These are phyloP conservation scores for Luscinia luscinia DNA, from an alignment of 2,797 vertebrate genomes.

Conservation along the genomic window DNA sequence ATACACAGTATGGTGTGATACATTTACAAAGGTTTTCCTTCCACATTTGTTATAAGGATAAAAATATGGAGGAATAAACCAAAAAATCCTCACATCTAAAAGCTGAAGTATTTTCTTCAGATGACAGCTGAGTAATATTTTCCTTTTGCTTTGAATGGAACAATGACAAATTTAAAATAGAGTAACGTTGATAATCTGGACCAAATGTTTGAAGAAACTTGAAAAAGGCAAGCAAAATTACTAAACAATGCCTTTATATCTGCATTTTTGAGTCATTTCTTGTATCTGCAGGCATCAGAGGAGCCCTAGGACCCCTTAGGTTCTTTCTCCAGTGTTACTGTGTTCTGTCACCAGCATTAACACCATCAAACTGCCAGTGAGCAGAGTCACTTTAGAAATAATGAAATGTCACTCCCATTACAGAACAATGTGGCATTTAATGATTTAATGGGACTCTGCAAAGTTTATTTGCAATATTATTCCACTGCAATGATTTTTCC, in stretches of 20 bases:
- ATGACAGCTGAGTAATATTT: neutral
- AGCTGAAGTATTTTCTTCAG: neutral
- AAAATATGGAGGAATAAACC: neutral
- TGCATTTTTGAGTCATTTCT: neutral
- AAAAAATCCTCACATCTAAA: neutral
- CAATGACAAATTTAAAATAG: neutral
- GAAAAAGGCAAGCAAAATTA: neutral
- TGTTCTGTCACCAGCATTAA: conserved; percentile 48
- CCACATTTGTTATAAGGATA: neutral
- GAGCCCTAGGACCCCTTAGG: neutral
- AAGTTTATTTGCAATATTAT: conserved; percentile 73
- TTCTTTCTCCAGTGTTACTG: neutral
- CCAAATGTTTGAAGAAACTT: neutral
- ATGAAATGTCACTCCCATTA: conserved; percentile 77
- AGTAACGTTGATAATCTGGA: neutral
- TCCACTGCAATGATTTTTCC: conserved; percentile 60
- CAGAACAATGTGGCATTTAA: conserved; percentile 75
- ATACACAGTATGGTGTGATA: neutral
- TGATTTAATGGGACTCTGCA: conserved; percentile 73
- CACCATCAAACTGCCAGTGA: conserved; percentile 43
- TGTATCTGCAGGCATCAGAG: neutral
- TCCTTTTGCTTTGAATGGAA: neutral
- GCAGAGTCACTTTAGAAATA: conserved; percentile 61
- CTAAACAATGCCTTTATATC: neutral
- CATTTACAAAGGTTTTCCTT: neutral